These are phyloP conservation scores for Spilarctia lutea DNA, from an alignment of 2,888 invertebrate genomes.

Conservation along the genomic window DNA sequence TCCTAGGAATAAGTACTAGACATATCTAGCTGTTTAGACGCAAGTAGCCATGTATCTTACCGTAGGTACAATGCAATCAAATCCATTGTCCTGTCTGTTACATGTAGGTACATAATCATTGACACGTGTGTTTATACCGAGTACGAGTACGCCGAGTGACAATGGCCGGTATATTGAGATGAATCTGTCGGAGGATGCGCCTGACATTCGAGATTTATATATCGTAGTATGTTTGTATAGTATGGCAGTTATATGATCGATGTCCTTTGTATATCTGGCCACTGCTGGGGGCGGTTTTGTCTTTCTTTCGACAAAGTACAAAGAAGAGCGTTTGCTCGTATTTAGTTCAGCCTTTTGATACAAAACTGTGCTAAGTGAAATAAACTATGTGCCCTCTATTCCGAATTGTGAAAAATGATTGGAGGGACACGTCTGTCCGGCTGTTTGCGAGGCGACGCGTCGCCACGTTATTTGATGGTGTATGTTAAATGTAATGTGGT, in stretches of 20 bases:
- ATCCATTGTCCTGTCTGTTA: conserved; percentile 20
- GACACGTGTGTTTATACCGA: conserved; percentile 56
- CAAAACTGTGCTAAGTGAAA: not conserved
- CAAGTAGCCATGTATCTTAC: not conserved
- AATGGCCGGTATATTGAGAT: conserved; percentile 64
- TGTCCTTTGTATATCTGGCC: conserved; percentile 6
- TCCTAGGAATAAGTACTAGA: too few species aligned
- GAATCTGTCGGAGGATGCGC: conserved; percentile 60
- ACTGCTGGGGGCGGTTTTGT: not conserved
- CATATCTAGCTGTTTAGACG: not conserved
- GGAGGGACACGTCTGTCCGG: not conserved
- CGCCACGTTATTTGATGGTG: not conserved
- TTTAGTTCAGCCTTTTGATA: not conserved
- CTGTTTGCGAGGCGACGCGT: not conserved
- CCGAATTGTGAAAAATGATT: not conserved
- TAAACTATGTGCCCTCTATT: not conserved
- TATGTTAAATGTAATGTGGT: not conserved
- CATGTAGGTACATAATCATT: conserved; percentile 43
- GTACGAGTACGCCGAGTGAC: conserved; percentile 55
- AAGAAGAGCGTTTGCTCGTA: not conserved
- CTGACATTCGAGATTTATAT: conserved; percentile 38
- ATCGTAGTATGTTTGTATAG: conserved; percentile 26
- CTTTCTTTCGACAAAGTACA: not conserved
- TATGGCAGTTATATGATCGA: conserved; percentile 2
- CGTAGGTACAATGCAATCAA: conserved; percentile 29